Evolutionary conservation across 2,797 vertebrate genomes (phyloP).

Genomic region (Vespertilio murinus): DNA sequence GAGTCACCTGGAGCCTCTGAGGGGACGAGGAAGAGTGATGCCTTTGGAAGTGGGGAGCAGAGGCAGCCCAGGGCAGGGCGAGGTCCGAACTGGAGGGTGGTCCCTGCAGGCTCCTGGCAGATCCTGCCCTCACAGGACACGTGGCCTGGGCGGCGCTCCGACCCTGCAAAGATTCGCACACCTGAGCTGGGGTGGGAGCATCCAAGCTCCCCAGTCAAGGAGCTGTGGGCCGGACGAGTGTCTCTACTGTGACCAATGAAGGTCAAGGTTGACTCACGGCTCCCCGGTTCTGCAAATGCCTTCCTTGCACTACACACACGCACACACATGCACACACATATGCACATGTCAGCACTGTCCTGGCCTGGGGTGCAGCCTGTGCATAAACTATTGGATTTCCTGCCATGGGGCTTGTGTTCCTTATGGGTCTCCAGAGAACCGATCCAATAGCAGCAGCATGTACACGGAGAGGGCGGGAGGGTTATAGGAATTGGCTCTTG

Average conservation of each 20-base stretch:
- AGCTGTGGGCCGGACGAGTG: neutral
- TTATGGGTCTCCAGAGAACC: neutral
- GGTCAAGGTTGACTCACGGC: accelerated
- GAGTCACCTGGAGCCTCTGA: neutral
- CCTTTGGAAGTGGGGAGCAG: neutral
- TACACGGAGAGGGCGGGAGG: neutral
- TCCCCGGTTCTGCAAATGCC: too few relatives aligned
- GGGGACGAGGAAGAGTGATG: accelerated
- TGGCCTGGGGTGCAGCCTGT: neutral
- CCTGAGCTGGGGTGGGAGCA: neutral
- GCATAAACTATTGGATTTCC: neutral
- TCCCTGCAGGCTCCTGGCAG: neutral
- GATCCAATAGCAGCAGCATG: too few relatives aligned
- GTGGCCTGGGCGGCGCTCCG: accelerated
- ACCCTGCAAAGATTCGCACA: accelerated
- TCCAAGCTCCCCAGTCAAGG: neutral
- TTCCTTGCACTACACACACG: too few relatives aligned
- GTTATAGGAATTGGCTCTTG: neutral
- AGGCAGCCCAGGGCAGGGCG: too few relatives aligned
- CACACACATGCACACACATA: too few relatives aligned
- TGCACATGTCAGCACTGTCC: neutral
- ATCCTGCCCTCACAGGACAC: too few relatives aligned
- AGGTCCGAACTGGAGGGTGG: too few relatives aligned
- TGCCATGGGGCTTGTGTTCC: accelerated
- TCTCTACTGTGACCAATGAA: neutral